A percentile compares a stretch with the other conserved stretches of the same genome.
These are phyloP conservation scores for Ancistrus triradiatus DNA, from an alignment of 2,113 vertebrate species.

Conservation along the genomic window DNA sequence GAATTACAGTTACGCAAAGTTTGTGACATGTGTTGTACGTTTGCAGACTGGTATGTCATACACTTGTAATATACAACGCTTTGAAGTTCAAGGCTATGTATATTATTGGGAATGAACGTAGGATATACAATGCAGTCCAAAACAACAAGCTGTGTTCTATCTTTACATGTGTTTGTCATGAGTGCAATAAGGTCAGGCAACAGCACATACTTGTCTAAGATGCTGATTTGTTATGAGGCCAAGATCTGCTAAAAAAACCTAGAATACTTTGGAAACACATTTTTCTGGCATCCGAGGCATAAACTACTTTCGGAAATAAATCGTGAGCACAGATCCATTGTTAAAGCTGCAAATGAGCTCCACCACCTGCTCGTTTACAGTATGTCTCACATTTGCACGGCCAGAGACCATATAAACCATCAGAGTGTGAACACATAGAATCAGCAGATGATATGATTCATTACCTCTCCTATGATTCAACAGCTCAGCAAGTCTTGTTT, in stretches of 20 bases:
- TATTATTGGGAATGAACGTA: slow-evolving; percentile 34
- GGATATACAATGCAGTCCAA: slow-evolving; percentile 50
- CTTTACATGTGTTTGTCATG: slow-evolving; percentile 56
- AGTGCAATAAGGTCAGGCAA: slow-evolving; percentile 53
- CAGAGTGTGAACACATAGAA: slow-evolving; percentile 1
- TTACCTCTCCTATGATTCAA: no score
- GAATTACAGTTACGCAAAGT: no score
- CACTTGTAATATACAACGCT: not conserved
- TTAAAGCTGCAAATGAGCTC: slow-evolving; percentile 38
- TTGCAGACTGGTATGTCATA: no score
- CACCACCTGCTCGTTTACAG: slow-evolving; percentile 44
- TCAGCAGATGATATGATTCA: slow-evolving; percentile 10
- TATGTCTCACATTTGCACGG: slow-evolving; percentile 37
- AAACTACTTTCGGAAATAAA: slow-evolving; percentile 49
- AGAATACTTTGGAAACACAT: slow-evolving; percentile 31
- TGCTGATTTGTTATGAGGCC: slow-evolving; percentile 33
- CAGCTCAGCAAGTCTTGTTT: no score
- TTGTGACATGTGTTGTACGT: no score
- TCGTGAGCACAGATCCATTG: slow-evolving; percentile 50
- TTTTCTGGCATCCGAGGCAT: slow-evolving; percentile 48
- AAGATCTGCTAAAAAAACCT: slow-evolving; percentile 1
- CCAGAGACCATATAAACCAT: slow-evolving; percentile 26
- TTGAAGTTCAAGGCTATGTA: slow-evolving; percentile 26
- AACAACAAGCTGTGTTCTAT: slow-evolving; percentile 49
- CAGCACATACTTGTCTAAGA: slow-evolving; percentile 45